Base-by-base conservation (phyloP, 2,888 invertebrate species). In the Ptilodon capucinus region DNA sequence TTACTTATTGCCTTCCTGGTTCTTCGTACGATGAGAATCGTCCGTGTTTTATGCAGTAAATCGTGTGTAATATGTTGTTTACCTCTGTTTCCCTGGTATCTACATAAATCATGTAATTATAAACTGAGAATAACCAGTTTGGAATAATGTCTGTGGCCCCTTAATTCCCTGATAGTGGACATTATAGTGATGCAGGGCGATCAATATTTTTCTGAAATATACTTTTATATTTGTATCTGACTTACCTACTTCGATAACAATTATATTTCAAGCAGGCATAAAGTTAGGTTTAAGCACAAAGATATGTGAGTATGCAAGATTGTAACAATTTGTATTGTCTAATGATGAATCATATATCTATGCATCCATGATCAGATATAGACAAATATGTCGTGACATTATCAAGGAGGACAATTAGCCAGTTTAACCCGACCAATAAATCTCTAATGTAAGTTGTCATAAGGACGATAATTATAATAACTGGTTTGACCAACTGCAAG, bases 1-100 rank as follows among this genome's bases (percentile, higher is more conserved):
- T 14, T 40, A 40, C 23, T 32, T 40, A 46, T 45, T 46, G 23
- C 43, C 49, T 56, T 53, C 63, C 50, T 58, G 21, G 40, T 42
- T 48, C 19, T 42, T 44, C 19, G 35, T 4, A 16, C 16, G 19
- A 13, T 13, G 38, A 19, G 18, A n/a, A 38, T 38, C 38, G 19
- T 38, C 35, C 11, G 14, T 7, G 8, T 17, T 17, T 35, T 35
- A 18, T 35, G 9, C n/a, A 14, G 6, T 32, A 14, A 6, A 32
- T 32, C 14, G 13, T 14, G 1, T 32, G 7, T 4, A 32, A 14
- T 14, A 2, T 30, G n/a, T 32, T 32, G 5, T 32, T 32, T n/a
- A 14, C 14, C 14, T 14, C 32, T 14, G 32, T 14, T 32, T 13
- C 7, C 14, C 32, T 32, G n/a, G 30, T 30, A 30, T n/a, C n/a